Evolutionary conservation across 2,113 vertebrate genomes (phyloP), one percentile per base, ranked within the genome.

Genomic region (Phrynosoma blainvillii): DNA sequence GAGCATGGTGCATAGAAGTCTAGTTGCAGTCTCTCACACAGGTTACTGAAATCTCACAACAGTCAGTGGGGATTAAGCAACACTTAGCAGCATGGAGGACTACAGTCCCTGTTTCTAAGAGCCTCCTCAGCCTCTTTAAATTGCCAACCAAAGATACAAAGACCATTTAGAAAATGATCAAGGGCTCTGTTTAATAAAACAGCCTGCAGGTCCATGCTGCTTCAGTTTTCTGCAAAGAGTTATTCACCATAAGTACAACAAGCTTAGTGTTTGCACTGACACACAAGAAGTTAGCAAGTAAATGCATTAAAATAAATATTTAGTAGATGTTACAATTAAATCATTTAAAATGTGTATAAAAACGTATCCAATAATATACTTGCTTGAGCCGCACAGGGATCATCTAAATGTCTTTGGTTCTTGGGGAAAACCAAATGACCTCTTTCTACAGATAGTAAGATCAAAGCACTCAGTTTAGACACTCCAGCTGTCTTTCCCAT

Each of bases 391-490:
- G 93, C 90, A 89, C 92, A 52, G 91, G 92, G 91, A 93, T 89
- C 95, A 93, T 93, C 94, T 96, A 95, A 95, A 96, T 90, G 96
- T 94, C 95, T 96, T 90, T 93, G 92, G 95, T 95, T 95, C 94
- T 95, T 96, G 95, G 92, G 65, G 93, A 91, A 94, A 95, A 93
- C 93, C 91, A 95, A 95, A 93, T 93, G 95, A 94, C 94, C 94
- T 96, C 95, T 92, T 95, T 95, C 94, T 95, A 92, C 96, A 93
- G 94, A 94, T 94, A 95, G 93, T 92, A 93, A 96, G 95, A 96
- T 96, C 95, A 96, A 96, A 96, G 96, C 94, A 93, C 91, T 94
- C 94, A 92, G 89, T 96, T 95, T 94, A 94, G 95, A 93, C 92
- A 92, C 95, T 93, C 93, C 96, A 96, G 96, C 96, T 96, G 96